phyloP scores from a whole-genome alignment of 2,888 invertebrate species.

The Resseliella maxima region DNA sequence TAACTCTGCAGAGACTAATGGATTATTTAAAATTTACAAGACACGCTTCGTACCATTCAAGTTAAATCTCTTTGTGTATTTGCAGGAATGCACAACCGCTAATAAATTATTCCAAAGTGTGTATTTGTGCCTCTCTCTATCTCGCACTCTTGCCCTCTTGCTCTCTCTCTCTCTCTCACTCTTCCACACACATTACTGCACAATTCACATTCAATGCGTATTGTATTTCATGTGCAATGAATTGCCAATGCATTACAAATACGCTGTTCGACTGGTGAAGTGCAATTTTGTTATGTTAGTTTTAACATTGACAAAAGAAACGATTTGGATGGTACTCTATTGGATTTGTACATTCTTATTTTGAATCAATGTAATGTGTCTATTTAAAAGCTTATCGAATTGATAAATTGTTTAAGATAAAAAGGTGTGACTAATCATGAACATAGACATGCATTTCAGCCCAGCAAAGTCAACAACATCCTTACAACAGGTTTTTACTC shows the following conservation, averaged over 20 bases:
- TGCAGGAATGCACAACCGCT: background rate
- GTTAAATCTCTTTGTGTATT: constrained; percentile 27
- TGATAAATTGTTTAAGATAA: constrained; percentile 56
- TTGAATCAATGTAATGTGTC: constrained; percentile 52
- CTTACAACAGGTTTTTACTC: background rate
- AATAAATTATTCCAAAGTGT: constrained; percentile 25
- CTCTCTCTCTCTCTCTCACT: background rate
- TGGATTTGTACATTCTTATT: background rate
- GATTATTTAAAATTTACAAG: constrained; percentile 45
- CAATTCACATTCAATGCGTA: background rate
- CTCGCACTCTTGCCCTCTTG: background rate
- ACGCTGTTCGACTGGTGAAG: background rate
- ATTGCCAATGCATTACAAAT: constrained; percentile 40
- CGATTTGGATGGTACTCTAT: background rate
- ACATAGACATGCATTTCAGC: background rate
- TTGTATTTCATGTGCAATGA: constrained; percentile 32
- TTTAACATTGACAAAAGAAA: constrained; percentile 9
- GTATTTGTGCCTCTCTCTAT: background rate
- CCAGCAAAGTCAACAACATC: background rate
- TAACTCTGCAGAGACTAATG: constrained; percentile 1
- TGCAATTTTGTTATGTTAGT: background rate
- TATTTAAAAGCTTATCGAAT: constrained; percentile 56
- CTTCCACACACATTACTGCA: background rate
- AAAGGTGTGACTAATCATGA: constrained; percentile 56
- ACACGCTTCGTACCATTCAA: constrained; percentile 42